These are phyloP conservation scores for Erethizon dorsatum DNA, from an alignment of 2,797 vertebrate genomes.

Conservation along the genomic window DNA sequence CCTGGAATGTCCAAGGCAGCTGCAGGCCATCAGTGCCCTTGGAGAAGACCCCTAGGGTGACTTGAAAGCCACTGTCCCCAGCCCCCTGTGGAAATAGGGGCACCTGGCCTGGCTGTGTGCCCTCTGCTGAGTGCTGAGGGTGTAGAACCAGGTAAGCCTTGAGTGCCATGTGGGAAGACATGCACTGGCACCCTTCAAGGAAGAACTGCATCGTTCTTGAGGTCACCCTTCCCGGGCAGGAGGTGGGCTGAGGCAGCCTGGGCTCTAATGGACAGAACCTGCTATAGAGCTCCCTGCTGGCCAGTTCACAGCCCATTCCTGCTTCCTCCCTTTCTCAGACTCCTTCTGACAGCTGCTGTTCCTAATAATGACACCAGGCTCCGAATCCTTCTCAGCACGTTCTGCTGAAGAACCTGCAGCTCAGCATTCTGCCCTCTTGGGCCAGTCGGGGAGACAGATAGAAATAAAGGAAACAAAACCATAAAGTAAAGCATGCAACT, in stretches of 20 bases:
- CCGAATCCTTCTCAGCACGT: background rate
- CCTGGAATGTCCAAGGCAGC: background rate
- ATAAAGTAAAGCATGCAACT: background rate
- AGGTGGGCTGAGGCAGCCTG: fast-evolving
- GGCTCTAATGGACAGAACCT: background rate
- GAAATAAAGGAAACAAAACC: background rate
- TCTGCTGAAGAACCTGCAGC: background rate
- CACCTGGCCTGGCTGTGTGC: fast-evolving
- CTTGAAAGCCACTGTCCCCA: background rate
- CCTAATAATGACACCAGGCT: too few relatives aligned
- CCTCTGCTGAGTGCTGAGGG: background rate
- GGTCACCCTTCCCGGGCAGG: background rate
- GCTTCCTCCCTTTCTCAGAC: background rate
- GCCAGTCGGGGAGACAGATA: background rate
- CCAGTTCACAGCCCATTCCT: background rate
- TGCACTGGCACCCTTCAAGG: background rate
- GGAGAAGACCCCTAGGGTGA: background rate
- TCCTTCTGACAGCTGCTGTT: background rate
- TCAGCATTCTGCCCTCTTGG: fast-evolving
- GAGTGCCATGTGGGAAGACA: fast-evolving
- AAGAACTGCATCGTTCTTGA: background rate
- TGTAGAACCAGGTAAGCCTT: background rate
- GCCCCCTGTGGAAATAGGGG: too few relatives aligned
- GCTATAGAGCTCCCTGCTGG: fast-evolving
- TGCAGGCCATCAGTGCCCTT: background rate